Base-by-base conservation (phyloP, 1,140 invertebrate species). In the Coenobita brevimanus region DNA sequence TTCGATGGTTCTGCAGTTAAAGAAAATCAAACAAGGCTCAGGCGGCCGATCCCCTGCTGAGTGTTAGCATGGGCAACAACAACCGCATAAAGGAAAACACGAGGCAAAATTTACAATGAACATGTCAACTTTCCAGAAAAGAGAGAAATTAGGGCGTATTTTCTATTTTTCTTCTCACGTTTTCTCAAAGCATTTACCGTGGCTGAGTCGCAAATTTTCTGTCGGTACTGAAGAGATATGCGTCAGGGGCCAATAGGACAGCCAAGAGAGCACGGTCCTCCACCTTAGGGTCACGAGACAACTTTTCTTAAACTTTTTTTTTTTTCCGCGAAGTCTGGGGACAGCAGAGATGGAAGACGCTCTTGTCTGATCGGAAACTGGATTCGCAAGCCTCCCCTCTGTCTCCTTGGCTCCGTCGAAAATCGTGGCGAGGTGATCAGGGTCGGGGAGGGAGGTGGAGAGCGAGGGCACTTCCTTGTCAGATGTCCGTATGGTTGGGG, bases 331-430 rank as follows among this genome's bases (percentile, higher is more conserved):
- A 13, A 21, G 2, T 71, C 36, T 33, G 67, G 67, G 30, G 67
- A 71, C 67, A 71, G 30, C 30, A 33, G 67, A 71, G 30, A 71
- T 71, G n/a, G n/a, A n/a, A n/a, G n/a, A n/a, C n/a, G 67, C 67
- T 71, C 67, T 71, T 71, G 67, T 71, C 67, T 71, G 67, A 71
- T 71, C 33, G 67, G 30, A 71, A 71, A 71, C 67, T 71, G 67
- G 67, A 71, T 71, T 38, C 41, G 67, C 67, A 71, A 21, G 67
- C n/a, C n/a, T n/a, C 41, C 41, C 30, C 30, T 71, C 67, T 71
- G 67, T 71, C 67, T 71, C 41, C 67, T 13, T 71, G 67, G 67
- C 15, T 17, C 15, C 67, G 67, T 71, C 67, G 67, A 71, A 33
- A 71, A 71, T 71, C 67, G 24, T 71, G 67, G 30, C 24, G 67